These are phyloP conservation scores for Apocrypta bakeri DNA, from an alignment of 1,140 invertebrate genomes.

Conservation along the genomic window DNA sequence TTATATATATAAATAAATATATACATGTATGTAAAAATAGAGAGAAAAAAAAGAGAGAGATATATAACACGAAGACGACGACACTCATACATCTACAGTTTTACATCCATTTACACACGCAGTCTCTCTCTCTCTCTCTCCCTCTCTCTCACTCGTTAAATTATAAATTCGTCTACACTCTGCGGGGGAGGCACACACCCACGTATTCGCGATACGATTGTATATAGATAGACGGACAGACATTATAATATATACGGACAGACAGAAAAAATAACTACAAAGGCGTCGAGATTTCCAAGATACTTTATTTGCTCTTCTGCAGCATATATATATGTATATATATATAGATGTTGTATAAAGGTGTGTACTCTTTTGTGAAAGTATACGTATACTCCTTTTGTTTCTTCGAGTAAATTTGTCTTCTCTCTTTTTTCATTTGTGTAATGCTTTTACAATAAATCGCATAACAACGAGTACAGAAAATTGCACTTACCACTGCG, in stretches of 20 bases:
- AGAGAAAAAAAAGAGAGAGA: slow-evolving; percentile 39
- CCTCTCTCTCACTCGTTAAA: no score
- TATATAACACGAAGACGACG: background rate
- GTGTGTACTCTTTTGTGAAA: background rate
- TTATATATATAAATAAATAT: background rate
- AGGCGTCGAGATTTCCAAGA: slow-evolving; percentile 36
- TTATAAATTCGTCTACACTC: no score
- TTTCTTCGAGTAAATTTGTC: background rate
- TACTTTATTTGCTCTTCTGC: slow-evolving; percentile 42
- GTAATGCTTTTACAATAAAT: background rate
- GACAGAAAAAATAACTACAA: slow-evolving; percentile 46
- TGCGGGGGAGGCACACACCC: no score
- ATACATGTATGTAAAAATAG: slow-evolving; percentile 9
- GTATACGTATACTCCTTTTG: background rate
- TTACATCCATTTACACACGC: background rate
- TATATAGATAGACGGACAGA: slow-evolving; percentile 30
- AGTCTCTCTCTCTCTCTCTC: background rate
- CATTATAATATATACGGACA: slow-evolving; percentile 16
- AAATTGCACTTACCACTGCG: no score
- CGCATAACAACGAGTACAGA: no score
- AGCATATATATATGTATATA: background rate
- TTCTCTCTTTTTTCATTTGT: background rate
- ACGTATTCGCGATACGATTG: no score
- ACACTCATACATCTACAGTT: no score
- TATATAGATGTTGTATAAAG: background rate